These are phyloP conservation scores for Caenorhabditis zanzibari DNA, from an alignment of 2,888 invertebrate species.

Conservation along the genomic window DNA sequence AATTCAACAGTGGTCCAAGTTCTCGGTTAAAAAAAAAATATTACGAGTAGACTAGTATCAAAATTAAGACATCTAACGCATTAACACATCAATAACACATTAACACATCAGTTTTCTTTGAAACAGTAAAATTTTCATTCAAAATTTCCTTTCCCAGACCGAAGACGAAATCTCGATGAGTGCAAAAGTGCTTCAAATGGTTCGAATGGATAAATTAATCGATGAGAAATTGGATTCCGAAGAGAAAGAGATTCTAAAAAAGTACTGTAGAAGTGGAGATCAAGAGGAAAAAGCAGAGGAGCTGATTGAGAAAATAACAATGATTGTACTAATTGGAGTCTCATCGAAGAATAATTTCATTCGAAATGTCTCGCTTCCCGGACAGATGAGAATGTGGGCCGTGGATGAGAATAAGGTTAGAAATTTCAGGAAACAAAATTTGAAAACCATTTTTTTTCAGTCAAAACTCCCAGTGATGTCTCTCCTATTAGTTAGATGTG, in stretches of 20 bases:
- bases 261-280: conserved; percentile 25
- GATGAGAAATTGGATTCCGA: not conserved
- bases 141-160: not conserved
- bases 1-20: too few species aligned
- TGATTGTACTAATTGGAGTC: not conserved
- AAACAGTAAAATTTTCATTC: too few species aligned
- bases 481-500: not conserved
- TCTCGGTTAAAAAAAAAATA: too few species aligned
- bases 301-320: conserved; percentile 2
- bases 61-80: too few species aligned
- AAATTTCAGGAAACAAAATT: too few species aligned
- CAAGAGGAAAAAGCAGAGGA: conserved; percentile 13
- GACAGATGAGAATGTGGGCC: conserved; percentile 17
- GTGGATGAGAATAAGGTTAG: conserved; percentile 27
- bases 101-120: too few species aligned
- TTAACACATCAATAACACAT: too few species aligned
- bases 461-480: conserved; percentile 21
- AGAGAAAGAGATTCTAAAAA: not conserved
- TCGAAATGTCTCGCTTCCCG: conserved; percentile 6
- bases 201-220: conserved; percentile 5
- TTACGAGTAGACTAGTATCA: too few species aligned
- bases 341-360: conserved; percentile 4
- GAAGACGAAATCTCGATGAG: not conserved
- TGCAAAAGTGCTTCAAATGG: conserved; percentile 10
- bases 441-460: conserved; percentile 1